Base-by-base conservation (phyloP, 2,113 vertebrate genomes). In the Gadus chalcogrammus region DNA sequence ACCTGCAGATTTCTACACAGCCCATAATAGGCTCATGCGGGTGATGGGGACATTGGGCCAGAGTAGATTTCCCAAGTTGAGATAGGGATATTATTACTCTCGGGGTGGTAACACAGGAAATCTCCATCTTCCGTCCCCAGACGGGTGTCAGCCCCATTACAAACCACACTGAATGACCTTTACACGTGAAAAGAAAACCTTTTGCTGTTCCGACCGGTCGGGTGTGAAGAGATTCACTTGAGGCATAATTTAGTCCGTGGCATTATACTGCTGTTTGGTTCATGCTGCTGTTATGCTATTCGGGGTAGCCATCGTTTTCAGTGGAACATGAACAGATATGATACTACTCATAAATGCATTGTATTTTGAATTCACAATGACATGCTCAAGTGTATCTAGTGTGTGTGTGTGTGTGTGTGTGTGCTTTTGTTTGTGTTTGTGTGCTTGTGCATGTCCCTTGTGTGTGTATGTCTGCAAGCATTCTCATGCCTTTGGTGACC, bases 31-130 rank as follows among this genome's bases (percentile, higher is more conserved):
- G 86, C 89, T 90, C 86, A 85, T 53, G 22, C 68, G 66, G 79
- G 86, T 88, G 89, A 91, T 79, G 73, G 83, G 87, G 86, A 88
- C 88, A 78, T 84, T 86, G 83, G 88, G 85, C 79, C 66, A 16
- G 78, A 71, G 79, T 88, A 91, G 89, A 92, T 92, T 91, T 91
- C 91, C 91, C 90, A 89, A 82, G 91, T 89, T 87, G 90, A 89
- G 88, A 89, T 87, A 83, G 85, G 86, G 88, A 90, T 90, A 91
- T 91, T 92, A 92, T 91, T 91, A 89, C 90, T 89, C 87, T 84
- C 76, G 18, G 76, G 87, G 82, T 88, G 85, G 87, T 81, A 84
- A 86, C 83, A 82, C 75, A 83, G 87, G 42, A 91, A 91, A 91
- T 91, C 90, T 91, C 90, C 90, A 90, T 89, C 87, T 88, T 78